phyloP scores from a whole-genome alignment of 2,113 vertebrate species.

The Cyanistes caeruleus region DNA sequence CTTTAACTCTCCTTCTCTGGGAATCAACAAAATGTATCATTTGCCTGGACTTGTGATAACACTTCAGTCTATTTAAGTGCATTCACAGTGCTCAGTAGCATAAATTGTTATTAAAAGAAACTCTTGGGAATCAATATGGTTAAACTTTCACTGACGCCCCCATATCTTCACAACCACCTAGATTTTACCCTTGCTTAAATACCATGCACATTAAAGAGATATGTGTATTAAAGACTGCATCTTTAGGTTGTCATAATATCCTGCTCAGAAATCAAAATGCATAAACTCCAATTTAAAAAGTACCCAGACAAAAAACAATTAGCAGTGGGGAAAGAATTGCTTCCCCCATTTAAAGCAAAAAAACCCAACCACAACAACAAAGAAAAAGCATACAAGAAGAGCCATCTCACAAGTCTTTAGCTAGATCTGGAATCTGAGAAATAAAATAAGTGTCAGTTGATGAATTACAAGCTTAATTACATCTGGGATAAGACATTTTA shows the following conservation, averaged over 20 bases:
- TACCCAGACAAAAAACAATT: background rate
- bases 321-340: background rate
- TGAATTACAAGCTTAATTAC: constrained; percentile 66
- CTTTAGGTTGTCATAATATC: background rate
- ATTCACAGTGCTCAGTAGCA: background rate
- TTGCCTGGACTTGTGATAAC: background rate
- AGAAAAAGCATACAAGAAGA: background rate
- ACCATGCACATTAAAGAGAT: background rate
- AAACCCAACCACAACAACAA: background rate
- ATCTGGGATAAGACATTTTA: constrained; percentile 35
- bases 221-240: background rate
- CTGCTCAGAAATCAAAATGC: background rate
- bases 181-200: background rate
- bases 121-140: background rate
- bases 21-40: background rate
- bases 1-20: background rate
- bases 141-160: background rate
- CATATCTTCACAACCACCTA: background rate
- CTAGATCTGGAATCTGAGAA: background rate
- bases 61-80: background rate
- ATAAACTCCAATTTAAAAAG: background rate
- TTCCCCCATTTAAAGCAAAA: background rate
- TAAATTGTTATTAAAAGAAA: background rate
- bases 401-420: background rate
- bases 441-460: background rate